These are phyloP conservation scores for Coelopa pilipes DNA, from an alignment of 2,888 invertebrate species.

Conservation along the genomic window DNA sequence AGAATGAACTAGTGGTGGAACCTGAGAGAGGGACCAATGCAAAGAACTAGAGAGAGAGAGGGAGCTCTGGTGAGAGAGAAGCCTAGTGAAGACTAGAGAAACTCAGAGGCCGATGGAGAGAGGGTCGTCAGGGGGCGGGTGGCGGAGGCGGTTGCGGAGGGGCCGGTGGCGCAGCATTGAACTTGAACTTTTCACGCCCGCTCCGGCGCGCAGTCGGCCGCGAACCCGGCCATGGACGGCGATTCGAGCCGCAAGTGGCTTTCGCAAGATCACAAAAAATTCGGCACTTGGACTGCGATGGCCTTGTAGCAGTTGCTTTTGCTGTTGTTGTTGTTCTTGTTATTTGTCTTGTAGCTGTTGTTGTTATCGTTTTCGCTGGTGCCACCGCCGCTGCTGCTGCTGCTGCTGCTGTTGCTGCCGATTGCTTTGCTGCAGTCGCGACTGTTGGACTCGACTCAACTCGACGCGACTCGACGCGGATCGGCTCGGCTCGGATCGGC, in stretches of 20 bases:
- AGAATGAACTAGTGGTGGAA: no score
- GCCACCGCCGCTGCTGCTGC: neutral
- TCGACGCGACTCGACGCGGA: no score
- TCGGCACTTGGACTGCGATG: neutral
- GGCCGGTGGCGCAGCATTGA: slow-evolving; percentile 50
- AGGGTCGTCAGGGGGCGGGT: slow-evolving; percentile 20
- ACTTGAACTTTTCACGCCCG: slow-evolving; percentile 59
- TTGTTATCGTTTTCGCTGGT: neutral
- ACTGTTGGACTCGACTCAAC: no score
- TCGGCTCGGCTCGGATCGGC: no score
- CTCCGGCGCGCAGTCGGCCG: no score
- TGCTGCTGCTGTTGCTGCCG: neutral
- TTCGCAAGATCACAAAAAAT: slow-evolving; percentile 8
- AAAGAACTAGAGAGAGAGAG: neutral
- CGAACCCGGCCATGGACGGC: no score
- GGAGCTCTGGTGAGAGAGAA: neutral
- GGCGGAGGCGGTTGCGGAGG: no score
- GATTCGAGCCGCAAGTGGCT: slow-evolving; percentile 23
- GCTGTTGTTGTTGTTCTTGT: neutral
- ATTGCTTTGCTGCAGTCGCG: neutral
- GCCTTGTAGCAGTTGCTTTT: neutral
- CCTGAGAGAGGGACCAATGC: neutral
- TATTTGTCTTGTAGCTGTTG: neutral
- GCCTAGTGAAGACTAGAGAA: neutral
- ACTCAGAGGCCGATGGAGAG: neutral